Conservation (phyloP, 2,113 vertebrate species). For the Ursus arctos region DNA sequence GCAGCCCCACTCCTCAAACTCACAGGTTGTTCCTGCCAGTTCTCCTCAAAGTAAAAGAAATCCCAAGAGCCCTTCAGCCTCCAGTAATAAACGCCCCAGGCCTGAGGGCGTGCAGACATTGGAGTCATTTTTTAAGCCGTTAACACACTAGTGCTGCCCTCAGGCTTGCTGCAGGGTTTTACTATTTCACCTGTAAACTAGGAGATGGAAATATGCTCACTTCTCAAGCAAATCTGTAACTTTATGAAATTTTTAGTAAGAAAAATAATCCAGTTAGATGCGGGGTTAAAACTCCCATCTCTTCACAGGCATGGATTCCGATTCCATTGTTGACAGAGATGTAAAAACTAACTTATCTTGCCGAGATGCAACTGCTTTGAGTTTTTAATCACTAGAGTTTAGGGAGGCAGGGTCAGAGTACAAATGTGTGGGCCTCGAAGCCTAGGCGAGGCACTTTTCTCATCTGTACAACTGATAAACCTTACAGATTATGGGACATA, state of each 20-base stretch:
- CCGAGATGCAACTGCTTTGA: not conserved
- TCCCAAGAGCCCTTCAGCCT: conserved; percentile 84
- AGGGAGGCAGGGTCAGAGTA: not conserved
- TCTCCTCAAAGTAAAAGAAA: conserved; percentile 89
- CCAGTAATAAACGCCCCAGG: conserved; percentile 89
- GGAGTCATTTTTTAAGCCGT: conserved; percentile 94
- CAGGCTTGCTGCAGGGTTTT: conserved; percentile 32
- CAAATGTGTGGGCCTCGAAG: not conserved
- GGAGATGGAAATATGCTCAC: not conserved
- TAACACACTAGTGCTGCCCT: conserved; percentile 79
- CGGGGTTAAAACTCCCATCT: not conserved
- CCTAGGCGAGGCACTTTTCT: not conserved
- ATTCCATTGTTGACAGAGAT: conserved; percentile 13
- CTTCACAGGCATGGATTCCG: not conserved
- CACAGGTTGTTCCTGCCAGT: not conserved
- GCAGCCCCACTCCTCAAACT: conserved; percentile 61
- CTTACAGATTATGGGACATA: not conserved
- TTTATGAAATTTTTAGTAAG: conserved; percentile 48
- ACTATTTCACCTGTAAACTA: conserved; percentile 54
- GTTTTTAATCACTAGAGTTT: conserved; percentile 37
- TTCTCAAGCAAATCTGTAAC: conserved; percentile 19
- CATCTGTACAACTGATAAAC: not conserved
- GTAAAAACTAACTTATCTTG: conserved; percentile 22
- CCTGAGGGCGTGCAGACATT: conserved; percentile 88
- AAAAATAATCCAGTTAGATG: conserved; percentile 40